Percentiles rank a stretch among this genome's conserved stretches.
Conservation (phyloP, 2,797 vertebrate species). For the Vultur gryphus region DNA sequence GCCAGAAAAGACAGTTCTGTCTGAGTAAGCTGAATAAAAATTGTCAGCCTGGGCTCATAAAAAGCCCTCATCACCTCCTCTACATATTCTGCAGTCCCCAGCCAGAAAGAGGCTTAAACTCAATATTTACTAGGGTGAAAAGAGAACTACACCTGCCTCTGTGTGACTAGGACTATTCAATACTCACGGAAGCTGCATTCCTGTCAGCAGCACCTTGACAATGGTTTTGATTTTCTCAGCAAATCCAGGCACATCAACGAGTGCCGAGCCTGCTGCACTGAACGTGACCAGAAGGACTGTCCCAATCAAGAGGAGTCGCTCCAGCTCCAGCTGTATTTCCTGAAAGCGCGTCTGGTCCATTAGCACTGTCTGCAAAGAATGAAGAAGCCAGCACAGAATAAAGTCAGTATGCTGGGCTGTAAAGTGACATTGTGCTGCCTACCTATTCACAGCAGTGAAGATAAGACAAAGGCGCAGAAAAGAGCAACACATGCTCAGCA, state of each 20-base stretch:
- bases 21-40: not conserved
- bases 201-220: slow-evolving; percentile 81
- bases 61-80: not conserved
- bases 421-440: not conserved
- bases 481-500: not conserved
- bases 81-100: not conserved
- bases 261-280: slow-evolving; percentile 79
- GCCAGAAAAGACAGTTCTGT: not conserved
- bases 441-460: not conserved
- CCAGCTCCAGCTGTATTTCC: slow-evolving; percentile 87
- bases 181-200: slow-evolving; percentile 86
- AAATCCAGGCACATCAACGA: slow-evolving; percentile 82
- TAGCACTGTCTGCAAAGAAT: slow-evolving; percentile 80
- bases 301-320: slow-evolving; percentile 80
- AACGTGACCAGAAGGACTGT: slow-evolving; percentile 87
- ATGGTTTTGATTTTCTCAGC: slow-evolving; percentile 86
- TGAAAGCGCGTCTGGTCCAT: slow-evolving; percentile 94
- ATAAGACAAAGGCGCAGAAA: not conserved
- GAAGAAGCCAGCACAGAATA: not conserved
- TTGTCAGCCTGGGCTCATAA: not conserved
- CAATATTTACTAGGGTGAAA: not conserved
- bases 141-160: not conserved
- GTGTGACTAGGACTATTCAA: accelerated
- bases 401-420: not conserved
- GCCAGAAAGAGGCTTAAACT: not conserved